A percentile compares a stretch with the other conserved stretches of the same genome.
Evolutionary conservation across 2,888 invertebrate genomes (phyloP).

Genomic region (Dicyrtoma fusca): DNA sequence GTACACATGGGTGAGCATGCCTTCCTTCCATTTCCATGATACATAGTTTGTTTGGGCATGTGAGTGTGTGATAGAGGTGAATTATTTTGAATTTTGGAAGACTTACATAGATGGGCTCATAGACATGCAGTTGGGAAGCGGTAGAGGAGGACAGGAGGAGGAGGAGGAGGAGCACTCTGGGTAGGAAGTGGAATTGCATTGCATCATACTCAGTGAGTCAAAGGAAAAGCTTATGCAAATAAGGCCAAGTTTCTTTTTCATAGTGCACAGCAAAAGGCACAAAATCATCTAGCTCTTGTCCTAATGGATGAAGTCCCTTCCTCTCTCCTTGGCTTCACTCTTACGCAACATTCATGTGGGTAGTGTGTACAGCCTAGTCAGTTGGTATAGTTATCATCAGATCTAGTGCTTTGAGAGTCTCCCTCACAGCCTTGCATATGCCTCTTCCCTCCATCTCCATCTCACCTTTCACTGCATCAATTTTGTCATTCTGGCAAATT

Average conservation of each 20-base stretch:
- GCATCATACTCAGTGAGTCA: conserved; percentile 8
- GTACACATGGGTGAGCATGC: not conserved
- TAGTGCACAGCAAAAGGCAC: not conserved
- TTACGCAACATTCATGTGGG: no score
- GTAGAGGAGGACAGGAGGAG: not conserved
- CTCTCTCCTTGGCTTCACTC: not conserved
- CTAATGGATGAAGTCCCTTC: not conserved
- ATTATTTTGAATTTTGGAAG: not conserved
- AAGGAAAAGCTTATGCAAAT: conserved; percentile 23
- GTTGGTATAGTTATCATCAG: no score
- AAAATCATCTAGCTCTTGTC: conserved; percentile 1
- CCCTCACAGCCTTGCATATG: no score
- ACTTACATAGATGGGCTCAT: not conserved
- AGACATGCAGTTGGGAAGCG: not conserved
- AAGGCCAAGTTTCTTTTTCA: conserved; percentile 19
- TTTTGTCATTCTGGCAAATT: no score
- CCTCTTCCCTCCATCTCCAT: no score
- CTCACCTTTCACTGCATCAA: no score
- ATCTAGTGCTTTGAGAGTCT: no score
- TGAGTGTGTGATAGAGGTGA: not conserved
- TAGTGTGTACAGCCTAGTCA: no score
- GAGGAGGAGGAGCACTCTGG: not conserved
- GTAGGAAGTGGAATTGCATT: not conserved
- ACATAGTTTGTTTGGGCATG: not conserved
- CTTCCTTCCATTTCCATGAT: not conserved